Evolutionary conservation across 1,140 invertebrate species (phyloP).

Genomic region (Anoplophora glabripennis): DNA sequence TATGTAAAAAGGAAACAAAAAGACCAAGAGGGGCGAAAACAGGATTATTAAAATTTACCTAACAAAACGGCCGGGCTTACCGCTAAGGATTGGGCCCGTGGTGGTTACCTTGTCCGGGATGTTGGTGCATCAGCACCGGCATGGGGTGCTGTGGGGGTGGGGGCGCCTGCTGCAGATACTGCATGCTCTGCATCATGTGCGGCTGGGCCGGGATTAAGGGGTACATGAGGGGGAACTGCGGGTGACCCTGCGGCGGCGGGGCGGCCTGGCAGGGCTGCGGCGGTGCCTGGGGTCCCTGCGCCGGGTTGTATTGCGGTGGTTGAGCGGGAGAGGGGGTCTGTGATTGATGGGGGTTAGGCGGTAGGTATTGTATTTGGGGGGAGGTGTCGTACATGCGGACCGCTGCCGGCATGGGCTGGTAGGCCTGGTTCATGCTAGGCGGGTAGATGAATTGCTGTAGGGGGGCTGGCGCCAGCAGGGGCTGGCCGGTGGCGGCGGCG

Average conservation of each 20-base stretch:
- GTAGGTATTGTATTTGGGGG: conserved; percentile 60
- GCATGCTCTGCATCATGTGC: conserved; percentile 54
- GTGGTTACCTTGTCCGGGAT: conserved; percentile 28
- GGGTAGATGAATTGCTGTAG: conserved; percentile 59
- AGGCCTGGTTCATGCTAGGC: conserved; percentile 43
- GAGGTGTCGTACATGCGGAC: conserved; percentile 24
- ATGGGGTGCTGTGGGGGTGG: conserved; percentile 51
- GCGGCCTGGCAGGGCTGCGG: conserved; percentile 49
- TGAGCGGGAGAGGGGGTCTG: conserved; percentile 64
- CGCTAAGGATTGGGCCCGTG: conserved; percentile 33
- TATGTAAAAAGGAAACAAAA: neutral
- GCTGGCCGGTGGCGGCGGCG: conserved; percentile 76
- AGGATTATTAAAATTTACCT: conserved; percentile 7
- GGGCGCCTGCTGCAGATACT: conserved; percentile 54
- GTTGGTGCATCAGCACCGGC: conserved; percentile 28
- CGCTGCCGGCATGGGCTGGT: conserved; percentile 27
- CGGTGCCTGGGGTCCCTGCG: conserved; percentile 54
- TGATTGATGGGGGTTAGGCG: conserved; percentile 60
- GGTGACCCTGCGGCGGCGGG: conserved; percentile 52
- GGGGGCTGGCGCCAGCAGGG: conserved; percentile 73
- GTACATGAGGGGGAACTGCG: conserved; percentile 60
- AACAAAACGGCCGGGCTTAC: conserved; percentile 11
- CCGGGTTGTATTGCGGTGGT: conserved; percentile 57
- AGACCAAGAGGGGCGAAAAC: neutral
- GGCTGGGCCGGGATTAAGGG: conserved; percentile 57